phyloP scores from a whole-genome alignment of 23 tunicate genomes.

The Phallusia fumigata region DNA sequence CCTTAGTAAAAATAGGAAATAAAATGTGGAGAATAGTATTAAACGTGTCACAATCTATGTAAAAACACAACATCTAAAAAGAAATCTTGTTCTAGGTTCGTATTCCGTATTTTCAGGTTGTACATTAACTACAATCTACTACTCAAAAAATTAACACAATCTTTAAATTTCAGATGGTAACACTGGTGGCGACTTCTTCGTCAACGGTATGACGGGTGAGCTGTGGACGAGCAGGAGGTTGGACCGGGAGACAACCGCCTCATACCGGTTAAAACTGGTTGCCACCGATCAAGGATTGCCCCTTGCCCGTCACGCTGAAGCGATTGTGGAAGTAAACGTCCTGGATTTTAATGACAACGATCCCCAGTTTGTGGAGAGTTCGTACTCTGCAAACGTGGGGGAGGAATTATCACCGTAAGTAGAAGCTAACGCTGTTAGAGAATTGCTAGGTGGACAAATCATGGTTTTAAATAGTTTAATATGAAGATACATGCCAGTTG shows the following conservation, averaged over 20 bases:
- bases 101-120: too few relatives aligned
- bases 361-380: conserved; percentile 41
- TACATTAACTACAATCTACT: too few relatives aligned
- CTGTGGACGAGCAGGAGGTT: conserved; percentile 46
- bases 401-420: conserved; percentile 67
- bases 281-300: conserved; percentile 62
- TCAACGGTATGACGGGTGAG: conserved; percentile 62
- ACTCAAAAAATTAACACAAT: too few relatives aligned
- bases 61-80: too few relatives aligned
- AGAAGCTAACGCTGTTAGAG: background rate
- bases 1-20: too few relatives aligned
- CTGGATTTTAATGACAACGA: conserved; percentile 85
- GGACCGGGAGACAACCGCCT: conserved; percentile 75
- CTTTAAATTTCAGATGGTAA: too few relatives aligned
- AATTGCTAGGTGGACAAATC: too few relatives aligned
- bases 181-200: conserved; percentile 37
- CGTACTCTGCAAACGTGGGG: conserved; percentile 35
- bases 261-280: conserved; percentile 64
- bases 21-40: too few relatives aligned
- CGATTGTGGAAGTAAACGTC: conserved; percentile 43
- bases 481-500: too few relatives aligned
- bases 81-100: too few relatives aligned
- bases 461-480: too few relatives aligned
- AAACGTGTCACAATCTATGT: too few relatives aligned
- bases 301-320: background rate